Conservation (phyloP, 2,888 invertebrate genomes). For the Eristalis arbustorum region DNA sequence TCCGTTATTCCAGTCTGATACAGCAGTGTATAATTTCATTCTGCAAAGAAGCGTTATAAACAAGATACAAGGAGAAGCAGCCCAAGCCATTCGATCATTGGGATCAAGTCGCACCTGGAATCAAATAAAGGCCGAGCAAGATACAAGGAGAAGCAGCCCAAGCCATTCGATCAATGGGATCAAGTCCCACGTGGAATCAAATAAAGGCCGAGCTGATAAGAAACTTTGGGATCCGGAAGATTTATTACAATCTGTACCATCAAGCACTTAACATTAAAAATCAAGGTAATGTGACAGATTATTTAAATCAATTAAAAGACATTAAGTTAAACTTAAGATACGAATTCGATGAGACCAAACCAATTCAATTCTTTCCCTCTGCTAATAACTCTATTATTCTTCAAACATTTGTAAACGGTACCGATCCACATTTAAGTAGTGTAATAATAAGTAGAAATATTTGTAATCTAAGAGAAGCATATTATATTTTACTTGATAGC, state of each 20-base stretch:
- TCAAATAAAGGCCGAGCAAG: constrained; percentile 1
- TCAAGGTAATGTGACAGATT: background rate
- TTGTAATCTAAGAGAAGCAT: background rate
- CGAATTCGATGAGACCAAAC: background rate
- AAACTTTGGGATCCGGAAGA: background rate
- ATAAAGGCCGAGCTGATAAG: constrained; percentile 4
- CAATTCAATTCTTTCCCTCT: background rate
- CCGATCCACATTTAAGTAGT: background rate
- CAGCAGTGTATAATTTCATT: background rate
- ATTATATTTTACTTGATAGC: too few relatives aligned
- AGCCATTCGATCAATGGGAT: background rate
- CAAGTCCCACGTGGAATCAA: background rate
- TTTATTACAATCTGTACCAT: background rate
- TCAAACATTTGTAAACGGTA: constrained; percentile 2
- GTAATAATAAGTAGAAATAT: constrained; percentile 5
- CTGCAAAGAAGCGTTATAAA: background rate
- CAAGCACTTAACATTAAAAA: background rate
- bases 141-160: too few relatives aligned
- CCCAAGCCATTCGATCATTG: too few relatives aligned
- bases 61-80: too few relatives aligned
- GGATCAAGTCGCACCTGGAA: background rate
- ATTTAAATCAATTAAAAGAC: background rate
- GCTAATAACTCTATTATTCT: constrained; percentile 7
- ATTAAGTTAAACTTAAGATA: background rate
- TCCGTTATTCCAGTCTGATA: background rate